Evolutionary conservation across 2,113 vertebrate species (phyloP), one percentile per base, ranked within the genome.

Genomic region (Empidonax alnorum): DNA sequence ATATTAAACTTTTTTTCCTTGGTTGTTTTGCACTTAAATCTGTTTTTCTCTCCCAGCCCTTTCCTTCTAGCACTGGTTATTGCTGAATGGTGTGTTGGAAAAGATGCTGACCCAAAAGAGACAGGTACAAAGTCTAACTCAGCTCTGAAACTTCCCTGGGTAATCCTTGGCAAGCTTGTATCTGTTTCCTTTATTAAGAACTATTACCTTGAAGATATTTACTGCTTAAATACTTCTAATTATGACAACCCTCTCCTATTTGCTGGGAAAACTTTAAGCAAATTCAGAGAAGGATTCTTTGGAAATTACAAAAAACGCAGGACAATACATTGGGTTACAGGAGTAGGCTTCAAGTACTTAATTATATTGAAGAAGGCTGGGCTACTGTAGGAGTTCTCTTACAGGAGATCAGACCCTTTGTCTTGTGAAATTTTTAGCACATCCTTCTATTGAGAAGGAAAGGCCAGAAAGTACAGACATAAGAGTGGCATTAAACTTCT

Each of bases 1-100:
- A 31, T 94, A 97, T 97, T 97, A 97, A 97, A 97, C 90, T 49
- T 94, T 96, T 96, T 94, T 95, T 90, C 44, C 30, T 69, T 95
- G 67, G 37, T 97, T 96, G 84, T 97, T 96, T 96, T 97, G 95
- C 94, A 97, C 83, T 94, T 97, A 74, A 55, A 88, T 81, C 11
- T 92, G 69, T 18, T 80, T 84, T 94, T 94, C 6, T 42, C 18
- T 96, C 46, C 33, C 37, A 82, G 2, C 13, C 52, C 69, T 23
- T 63, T 76, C 47, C 42, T 72, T 55, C 27, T 73, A 76, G 44
- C 35, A 53, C 31, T 68, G 52, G 3, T 84, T 87, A 47, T 65
- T 2, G 0, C 28, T 3, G 1, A 66, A 50, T 37, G 22, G 14
- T 55, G 17, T 42, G 44, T 15, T 55, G 20, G 28, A 67, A 83